Base-by-base conservation (phyloP, 2,113 vertebrate species). In the Gambusia holbrooki region DNA sequence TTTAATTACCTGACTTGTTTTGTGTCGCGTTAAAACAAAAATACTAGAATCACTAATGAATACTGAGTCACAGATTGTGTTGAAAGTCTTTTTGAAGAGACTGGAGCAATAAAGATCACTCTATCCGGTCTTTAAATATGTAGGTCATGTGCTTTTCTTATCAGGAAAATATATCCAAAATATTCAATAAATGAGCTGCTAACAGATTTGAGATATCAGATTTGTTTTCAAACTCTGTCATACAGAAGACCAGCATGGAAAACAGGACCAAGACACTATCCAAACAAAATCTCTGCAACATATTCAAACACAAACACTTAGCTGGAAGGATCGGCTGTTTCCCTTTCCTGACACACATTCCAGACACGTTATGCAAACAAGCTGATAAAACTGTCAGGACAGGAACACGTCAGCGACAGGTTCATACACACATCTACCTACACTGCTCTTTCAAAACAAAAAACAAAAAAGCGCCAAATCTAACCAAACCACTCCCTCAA, bases 341-440 rank as follows among this genome's bases (percentile, higher is more conserved):
- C 79, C 48, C 42, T n/a, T 87, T 70, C 65, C 76, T 72, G 65
- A 70, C 73, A 82, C 70, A 87, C 81, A 87, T 85, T 90, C 83
- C 74, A 63, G 81, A 82, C 83, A 58, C 68, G 78, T 87, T 90
- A 84, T 82, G 40, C 40, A 42, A 42, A 75, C 82, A 84, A 83
- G 90, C 40, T 82, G 28, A 70, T 90, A 84, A 92, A 92, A 66
- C 32, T 10, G 64, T 68, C 79, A 83, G 74, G 84, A 76, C 74
- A 48, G 82, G 80, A 81, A 45, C 4, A 62, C 32, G 51, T 72
- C 30, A 54, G 71, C 65, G 60, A 83, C 85, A 89, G 84, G 85
- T 91, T 85, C 77, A 32, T 66, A 58, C 48, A 61, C 40, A 51
- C 71, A 61, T 30, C 73, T 58, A n/a, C 62, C 63, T 83, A 37